Conservation (phyloP, 2,113 vertebrate species). For the Anas platyrhynchos region DNA sequence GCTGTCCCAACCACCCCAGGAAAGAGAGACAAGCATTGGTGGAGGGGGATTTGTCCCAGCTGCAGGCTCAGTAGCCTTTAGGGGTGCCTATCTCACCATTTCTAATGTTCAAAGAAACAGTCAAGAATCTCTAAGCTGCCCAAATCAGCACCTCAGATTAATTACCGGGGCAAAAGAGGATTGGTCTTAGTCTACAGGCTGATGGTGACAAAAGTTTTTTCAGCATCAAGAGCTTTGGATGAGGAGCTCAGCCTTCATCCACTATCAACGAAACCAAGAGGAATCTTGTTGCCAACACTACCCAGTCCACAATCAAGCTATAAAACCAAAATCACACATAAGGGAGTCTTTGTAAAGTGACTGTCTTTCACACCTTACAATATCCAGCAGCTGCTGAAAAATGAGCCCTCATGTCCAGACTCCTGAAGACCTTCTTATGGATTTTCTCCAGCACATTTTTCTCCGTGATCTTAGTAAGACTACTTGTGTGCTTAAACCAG, state of each 20-base stretch:
- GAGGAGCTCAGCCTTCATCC: neutral
- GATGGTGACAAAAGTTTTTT: neutral
- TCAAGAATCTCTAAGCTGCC: neutral
- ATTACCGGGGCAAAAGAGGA: neutral
- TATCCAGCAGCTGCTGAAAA: neutral
- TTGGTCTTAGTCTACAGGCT: neutral
- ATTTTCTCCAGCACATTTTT: neutral
- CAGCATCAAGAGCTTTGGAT: neutral
- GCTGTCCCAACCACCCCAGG: too few species aligned
- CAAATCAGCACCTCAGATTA: neutral
- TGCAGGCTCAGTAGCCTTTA: neutral
- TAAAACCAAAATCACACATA: neutral
- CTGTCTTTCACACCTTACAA: neutral
- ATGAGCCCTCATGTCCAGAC: rapidly evolving
- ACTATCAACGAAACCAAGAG: neutral
- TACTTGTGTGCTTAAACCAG: neutral
- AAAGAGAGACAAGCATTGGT: neutral
- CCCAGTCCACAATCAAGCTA: neutral
- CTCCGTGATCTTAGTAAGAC: neutral
- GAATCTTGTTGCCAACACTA: neutral
- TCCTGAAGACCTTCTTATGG: neutral
- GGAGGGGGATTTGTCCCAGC: neutral
- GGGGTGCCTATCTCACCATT: neutral
- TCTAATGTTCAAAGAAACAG: neutral
- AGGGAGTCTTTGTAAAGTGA: neutral